Conservation (phyloP, 2,113 vertebrate genomes). For the Tragelaphus scriptus region DNA sequence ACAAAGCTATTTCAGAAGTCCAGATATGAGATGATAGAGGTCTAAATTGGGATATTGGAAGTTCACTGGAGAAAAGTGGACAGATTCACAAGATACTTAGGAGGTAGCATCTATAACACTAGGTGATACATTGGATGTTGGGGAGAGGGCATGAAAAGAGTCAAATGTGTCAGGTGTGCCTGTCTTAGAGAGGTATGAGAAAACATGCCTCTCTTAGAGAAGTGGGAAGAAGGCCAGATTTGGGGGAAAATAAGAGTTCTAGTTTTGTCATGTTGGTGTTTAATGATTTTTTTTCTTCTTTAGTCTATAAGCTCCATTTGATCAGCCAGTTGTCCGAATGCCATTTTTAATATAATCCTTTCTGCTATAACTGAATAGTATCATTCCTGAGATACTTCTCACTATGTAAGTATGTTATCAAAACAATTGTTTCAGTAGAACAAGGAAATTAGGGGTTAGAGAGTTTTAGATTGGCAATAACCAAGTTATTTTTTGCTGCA, state of each 20-base stretch:
- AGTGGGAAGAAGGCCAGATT: not conserved
- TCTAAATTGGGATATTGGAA: not conserved
- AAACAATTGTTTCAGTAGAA: constrained; percentile 10
- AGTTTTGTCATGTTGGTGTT: not conserved
- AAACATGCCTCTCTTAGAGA: not conserved
- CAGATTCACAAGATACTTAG: not conserved
- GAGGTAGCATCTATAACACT: not conserved
- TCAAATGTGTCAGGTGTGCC: not conserved
- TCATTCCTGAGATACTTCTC: constrained; percentile 46
- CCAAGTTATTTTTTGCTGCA: constrained; percentile 31
- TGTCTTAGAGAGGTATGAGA: not conserved
- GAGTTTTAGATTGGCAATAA: constrained; percentile 19
- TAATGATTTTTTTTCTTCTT: not conserved
- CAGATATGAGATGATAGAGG: not conserved
- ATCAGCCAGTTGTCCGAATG: not conserved
- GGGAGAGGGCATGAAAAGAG: not conserved
- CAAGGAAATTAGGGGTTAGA: constrained; percentile 25
- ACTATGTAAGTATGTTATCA: not conserved
- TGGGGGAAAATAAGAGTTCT: not conserved
- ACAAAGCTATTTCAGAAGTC: not conserved
- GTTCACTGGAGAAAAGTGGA: not conserved
- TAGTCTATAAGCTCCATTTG: not conserved
- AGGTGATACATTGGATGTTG: not conserved
- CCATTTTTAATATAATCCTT: not conserved
- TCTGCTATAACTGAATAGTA: not conserved